phyloP scores from a whole-genome alignment of 2,113 vertebrate genomes.

The Nycticorax nycticorax region DNA sequence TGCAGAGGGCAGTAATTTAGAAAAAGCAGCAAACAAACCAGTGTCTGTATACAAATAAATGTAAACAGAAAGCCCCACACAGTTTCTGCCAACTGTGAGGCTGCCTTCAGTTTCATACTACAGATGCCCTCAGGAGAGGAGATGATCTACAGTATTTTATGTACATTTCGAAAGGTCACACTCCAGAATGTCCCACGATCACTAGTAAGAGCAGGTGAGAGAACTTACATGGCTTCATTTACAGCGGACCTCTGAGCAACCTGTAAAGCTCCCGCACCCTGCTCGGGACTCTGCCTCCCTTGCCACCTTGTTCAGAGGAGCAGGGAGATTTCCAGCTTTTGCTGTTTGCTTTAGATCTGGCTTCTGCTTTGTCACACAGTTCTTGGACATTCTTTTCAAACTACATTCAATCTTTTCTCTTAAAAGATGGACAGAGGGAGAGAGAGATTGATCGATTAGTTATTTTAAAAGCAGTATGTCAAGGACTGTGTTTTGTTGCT shows the following conservation, averaged over 20 bases:
- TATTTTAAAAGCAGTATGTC: conserved; percentile 1
- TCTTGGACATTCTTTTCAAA: conserved; percentile 24
- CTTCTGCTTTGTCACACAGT: not conserved
- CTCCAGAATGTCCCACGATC: not conserved
- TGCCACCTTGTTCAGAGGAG: not conserved
- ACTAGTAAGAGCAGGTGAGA: not conserved
- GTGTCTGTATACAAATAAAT: conserved; percentile 61
- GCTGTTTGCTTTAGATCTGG: not conserved
- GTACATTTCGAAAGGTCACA: not conserved
- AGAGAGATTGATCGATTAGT: conserved; percentile 14
- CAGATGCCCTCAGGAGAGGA: conserved; percentile 25
- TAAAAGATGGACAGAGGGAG: not conserved
- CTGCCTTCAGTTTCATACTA: conserved; percentile 14
- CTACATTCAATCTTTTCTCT: not conserved
- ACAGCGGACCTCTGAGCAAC: not conserved
- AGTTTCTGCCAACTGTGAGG: conserved; percentile 47
- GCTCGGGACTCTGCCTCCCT: not conserved
- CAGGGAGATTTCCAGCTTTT: not conserved
- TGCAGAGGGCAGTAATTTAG: conserved; percentile 68
- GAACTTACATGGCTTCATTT: not conserved
- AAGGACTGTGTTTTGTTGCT: conserved; percentile 44
- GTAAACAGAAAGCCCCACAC: conserved; percentile 60
- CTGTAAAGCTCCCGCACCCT: not conserved
- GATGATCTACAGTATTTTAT: not conserved
- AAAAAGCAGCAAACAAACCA: conserved; percentile 37